Evolutionary conservation across 2,113 vertebrate species (phyloP).

Genomic region (Ariopsis seemanni): DNA sequence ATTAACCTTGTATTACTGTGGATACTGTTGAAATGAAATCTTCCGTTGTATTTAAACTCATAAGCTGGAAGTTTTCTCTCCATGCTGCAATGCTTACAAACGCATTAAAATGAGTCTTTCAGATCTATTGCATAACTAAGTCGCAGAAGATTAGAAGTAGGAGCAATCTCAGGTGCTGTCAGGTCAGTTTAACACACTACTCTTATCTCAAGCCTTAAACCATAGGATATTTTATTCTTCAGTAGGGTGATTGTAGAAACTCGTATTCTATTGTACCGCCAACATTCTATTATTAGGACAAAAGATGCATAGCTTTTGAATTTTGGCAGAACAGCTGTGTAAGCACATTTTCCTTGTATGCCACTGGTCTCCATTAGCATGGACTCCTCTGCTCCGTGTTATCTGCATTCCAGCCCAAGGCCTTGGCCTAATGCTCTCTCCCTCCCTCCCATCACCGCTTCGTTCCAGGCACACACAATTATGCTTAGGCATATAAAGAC

Average conservation of each 20-base stretch:
- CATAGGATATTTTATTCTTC: neutral
- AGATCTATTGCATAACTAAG: neutral
- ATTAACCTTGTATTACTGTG: neutral
- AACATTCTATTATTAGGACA: neutral
- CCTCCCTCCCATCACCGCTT: slow-evolving; percentile 17
- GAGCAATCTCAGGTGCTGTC: neutral
- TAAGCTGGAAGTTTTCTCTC: neutral
- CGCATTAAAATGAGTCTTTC: neutral
- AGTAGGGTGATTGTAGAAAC: neutral
- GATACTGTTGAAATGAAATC: neutral
- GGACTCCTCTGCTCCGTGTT: slow-evolving; percentile 23
- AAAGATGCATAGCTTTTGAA: neutral
- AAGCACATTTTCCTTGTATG: neutral
- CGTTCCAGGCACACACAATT: slow-evolving; percentile 34
- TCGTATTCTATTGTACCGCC: neutral
- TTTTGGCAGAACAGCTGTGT: neutral
- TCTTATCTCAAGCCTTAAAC: neutral
- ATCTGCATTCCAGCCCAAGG: slow-evolving; percentile 61
- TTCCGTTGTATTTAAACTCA: neutral
- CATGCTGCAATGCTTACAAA: neutral
- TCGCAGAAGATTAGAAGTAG: neutral
- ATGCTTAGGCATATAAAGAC: slow-evolving; percentile 5
- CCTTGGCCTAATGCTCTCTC: slow-evolving; percentile 32
- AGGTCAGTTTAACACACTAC: neutral
- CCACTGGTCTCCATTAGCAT: slow-evolving; percentile 14